A percentile compares a stretch with the other conserved stretches of the same genome.
Conservation (phyloP, 2,888 invertebrate genomes). For the Zele albiditarsus region DNA sequence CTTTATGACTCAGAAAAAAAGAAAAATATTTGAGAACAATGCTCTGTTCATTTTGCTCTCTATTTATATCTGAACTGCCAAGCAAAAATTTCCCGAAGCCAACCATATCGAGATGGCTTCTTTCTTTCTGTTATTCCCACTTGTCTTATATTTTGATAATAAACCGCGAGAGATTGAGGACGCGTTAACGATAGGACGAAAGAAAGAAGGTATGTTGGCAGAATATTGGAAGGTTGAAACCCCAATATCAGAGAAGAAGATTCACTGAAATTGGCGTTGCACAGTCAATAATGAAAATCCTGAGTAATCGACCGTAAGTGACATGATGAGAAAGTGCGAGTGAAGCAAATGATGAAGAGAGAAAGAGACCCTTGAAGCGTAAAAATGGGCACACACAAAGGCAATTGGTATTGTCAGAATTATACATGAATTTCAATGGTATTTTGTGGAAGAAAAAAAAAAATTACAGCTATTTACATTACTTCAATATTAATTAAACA, state of each 20-base stretch:
- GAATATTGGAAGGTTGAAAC: conserved; percentile 18
- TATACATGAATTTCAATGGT: not conserved
- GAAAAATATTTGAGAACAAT: not conserved
- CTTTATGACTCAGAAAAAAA: not conserved
- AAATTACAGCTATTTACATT: not conserved
- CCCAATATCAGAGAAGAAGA: not conserved
- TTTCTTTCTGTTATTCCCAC: no score
- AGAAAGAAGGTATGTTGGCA: not conserved
- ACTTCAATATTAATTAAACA: not conserved
- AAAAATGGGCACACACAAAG: not conserved
- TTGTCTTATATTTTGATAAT: not conserved
- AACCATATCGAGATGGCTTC: no score
- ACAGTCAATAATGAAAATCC: conserved; percentile 23
- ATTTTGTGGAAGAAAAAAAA: not conserved
- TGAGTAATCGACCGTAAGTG: conserved; percentile 35
- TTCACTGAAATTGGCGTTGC: conserved; percentile 17
- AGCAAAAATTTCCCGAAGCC: no score
- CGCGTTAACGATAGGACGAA: not conserved
- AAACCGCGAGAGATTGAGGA: not conserved
- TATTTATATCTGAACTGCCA: no score
- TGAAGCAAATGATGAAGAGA: not conserved
- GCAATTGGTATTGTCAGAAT: not conserved
- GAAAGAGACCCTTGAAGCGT: not conserved
- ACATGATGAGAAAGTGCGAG: conserved; percentile 8
- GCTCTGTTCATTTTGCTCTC: no score